Base-by-base conservation (phyloP, 2,797 vertebrate species). In the Myiothlypis coronata region DNA sequence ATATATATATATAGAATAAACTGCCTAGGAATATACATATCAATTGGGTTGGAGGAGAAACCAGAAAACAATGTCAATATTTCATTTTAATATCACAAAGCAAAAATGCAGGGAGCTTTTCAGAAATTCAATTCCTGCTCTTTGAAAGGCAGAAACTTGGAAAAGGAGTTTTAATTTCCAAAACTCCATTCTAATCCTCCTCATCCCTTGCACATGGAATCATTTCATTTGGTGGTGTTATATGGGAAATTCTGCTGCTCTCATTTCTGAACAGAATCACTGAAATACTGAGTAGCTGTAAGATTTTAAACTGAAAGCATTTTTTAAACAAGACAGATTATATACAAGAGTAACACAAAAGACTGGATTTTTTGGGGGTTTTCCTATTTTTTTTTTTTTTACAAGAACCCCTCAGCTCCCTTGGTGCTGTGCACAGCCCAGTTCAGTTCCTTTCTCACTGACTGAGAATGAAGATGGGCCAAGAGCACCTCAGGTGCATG, bases 51-150 rank as follows among this genome's bases (percentile, higher is more conserved):
- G 41, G 23, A 55, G 43, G 8, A 94, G 39, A 81, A 75, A 71
- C 9, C 35, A 65, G 63, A 61, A 78, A 67, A 84, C 32, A 49
- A 35, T 11, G 34, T 34, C 34, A 52, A 18, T 56, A 60, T 56
- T 85, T 77, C 72, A 84, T 69, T 94, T 86, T 39, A 44, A 68
- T 27, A 70, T 80, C 65, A 60, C 50, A 85, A 77, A 71, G 49
- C 35, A 86, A 91, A 91, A 91, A 57, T 26, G 32, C 89, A 57
- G 46, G 35, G 18, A 87, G 11, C 24, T 92, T 65, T 75, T 61
- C 57, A 85, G 60, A 60, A 89, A 53, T 23, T 82, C 1, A 0
- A 7, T 37, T 85, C 27, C 34, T 27, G 43, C 46, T 64, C 57
- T 57, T 60, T 0, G 0, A 71, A 32, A 80, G 27, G 27, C 65